Evolutionary conservation across 2,888 invertebrate genomes (phyloP).

Genomic region (Leptothorax acervorum): DNA sequence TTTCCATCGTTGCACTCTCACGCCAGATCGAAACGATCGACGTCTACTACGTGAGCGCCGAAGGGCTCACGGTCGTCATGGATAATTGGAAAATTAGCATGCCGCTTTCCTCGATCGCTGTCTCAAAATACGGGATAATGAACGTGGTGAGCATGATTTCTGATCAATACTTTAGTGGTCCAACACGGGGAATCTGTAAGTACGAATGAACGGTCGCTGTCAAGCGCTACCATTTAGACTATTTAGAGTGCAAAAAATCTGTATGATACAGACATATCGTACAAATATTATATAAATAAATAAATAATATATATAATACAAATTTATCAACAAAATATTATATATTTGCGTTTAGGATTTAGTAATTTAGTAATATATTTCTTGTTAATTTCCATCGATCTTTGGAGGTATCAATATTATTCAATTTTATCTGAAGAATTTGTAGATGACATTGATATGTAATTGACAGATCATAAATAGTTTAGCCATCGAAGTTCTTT

Average conservation of each 20-base stretch:
- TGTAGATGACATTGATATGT: not conserved
- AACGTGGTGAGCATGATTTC: constrained; percentile 53
- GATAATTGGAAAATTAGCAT: constrained; percentile 72
- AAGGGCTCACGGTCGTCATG: constrained; percentile 64
- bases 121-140: constrained; percentile 57
- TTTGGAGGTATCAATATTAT: not conserved
- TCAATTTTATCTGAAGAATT: not conserved
- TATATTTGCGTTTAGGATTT: not conserved
- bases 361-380: not conserved
- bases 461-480: not conserved
- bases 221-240: not conserved
- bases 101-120: constrained; percentile 54
- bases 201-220: not conserved
- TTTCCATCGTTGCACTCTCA: constrained; percentile 52
- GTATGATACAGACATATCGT: no score
- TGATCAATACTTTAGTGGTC: constrained; percentile 37
- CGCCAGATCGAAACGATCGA: constrained; percentile 52
- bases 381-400: not conserved
- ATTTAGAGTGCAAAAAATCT: no score
- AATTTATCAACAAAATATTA: not conserved
- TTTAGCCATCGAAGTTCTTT: not conserved
- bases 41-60: constrained; percentile 63
- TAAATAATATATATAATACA: not conserved
- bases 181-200: not conserved
- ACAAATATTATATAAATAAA: no score